A percentile compares a stretch with the other conserved stretches of the same genome.
phyloP scores from a whole-genome alignment of 1,140 invertebrate genomes.

The Eciton burchellii region DNA sequence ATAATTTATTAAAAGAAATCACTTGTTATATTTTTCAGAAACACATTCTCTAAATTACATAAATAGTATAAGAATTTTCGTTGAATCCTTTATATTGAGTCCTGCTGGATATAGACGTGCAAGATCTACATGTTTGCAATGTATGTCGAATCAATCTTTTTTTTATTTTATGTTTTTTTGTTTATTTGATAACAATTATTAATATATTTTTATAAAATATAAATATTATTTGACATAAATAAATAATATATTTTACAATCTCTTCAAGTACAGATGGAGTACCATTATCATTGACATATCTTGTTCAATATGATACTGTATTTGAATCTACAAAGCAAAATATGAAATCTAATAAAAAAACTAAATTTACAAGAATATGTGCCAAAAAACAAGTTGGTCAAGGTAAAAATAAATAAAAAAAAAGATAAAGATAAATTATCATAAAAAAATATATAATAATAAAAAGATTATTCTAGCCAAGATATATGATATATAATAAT shows the following conservation, averaged over 20 bases:
- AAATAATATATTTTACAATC: constrained; percentile 19
- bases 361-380: constrained; percentile 75
- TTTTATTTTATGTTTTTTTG: neutral
- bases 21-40: constrained; percentile 69
- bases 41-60: constrained; percentile 71
- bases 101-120: constrained; percentile 81
- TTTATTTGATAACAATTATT: constrained; percentile 23
- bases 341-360: constrained; percentile 73
- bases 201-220: constrained; percentile 7
- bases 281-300: constrained; percentile 77
- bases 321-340: constrained; percentile 69
- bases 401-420: constrained; percentile 63
- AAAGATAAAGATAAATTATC: neutral
- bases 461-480: neutral
- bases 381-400: constrained; percentile 77
- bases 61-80: constrained; percentile 76
- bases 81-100: constrained; percentile 78
- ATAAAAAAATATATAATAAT: constrained; percentile 8
- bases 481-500: constrained; percentile 1
- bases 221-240: neutral
- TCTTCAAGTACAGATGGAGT: constrained; percentile 69
- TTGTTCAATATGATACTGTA: constrained; percentile 77
- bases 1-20: neutral
- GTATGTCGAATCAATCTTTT: constrained; percentile 68
- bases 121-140: constrained; percentile 77